phyloP scores from a whole-genome alignment of 2,113 vertebrate species.

The Clarias magur region DNA sequence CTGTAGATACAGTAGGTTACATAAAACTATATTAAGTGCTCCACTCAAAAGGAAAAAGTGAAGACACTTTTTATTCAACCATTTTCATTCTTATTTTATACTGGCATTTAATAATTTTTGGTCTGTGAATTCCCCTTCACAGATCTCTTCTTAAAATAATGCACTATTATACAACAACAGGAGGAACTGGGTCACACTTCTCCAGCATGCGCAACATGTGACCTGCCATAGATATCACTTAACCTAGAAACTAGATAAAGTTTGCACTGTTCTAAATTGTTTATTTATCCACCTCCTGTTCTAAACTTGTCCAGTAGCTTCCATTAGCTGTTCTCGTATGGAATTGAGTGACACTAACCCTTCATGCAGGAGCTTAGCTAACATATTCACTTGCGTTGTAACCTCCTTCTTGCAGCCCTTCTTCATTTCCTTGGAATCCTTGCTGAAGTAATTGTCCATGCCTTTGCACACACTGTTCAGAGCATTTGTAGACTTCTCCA shows the following conservation, averaged over 20 bases:
- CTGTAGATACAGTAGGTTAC: background rate
- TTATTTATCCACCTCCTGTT: background rate
- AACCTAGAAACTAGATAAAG: background rate
- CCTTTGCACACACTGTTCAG: constrained; percentile 64
- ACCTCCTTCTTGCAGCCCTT: constrained; percentile 66
- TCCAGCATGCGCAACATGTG: background rate
- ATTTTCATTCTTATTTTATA: background rate
- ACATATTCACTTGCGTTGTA: constrained; percentile 59
- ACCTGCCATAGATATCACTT: background rate
- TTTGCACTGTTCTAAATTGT: background rate
- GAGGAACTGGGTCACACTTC: background rate
- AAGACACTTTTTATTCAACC: background rate
- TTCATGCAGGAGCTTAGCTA: constrained; percentile 64
- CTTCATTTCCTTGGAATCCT: constrained; percentile 69
- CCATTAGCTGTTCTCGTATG: constrained; percentile 69
- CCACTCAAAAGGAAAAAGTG: too few species aligned
- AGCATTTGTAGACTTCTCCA: background rate
- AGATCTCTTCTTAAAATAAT: background rate
- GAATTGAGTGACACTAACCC: constrained; percentile 64
- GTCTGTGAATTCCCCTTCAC: too few species aligned
- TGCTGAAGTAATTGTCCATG: constrained; percentile 72
- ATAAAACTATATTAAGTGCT: background rate
- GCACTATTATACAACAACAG: background rate
- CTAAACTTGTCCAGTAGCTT: constrained; percentile 59
- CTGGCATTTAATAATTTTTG: background rate